Evolutionary conservation across 2,113 vertebrate genomes (phyloP).

Genomic region (Podocnemis expansa): DNA sequence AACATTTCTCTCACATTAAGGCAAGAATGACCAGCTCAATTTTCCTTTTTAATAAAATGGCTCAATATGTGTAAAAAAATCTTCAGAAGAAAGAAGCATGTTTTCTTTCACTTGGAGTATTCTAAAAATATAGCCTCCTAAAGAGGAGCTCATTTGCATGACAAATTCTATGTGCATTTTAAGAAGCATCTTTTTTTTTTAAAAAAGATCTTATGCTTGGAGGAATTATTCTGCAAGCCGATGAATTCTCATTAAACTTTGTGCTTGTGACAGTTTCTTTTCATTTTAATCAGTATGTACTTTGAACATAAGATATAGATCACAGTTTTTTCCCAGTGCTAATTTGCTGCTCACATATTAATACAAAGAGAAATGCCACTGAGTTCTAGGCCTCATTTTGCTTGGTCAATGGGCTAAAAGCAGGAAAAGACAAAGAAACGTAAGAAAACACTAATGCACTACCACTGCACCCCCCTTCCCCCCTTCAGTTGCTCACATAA

Average conservation of each 20-base stretch:
- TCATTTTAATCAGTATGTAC: slow-evolving; percentile 11
- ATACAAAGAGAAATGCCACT: neutral
- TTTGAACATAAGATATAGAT: slow-evolving; percentile 36
- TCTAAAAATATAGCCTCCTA: slow-evolving; percentile 63
- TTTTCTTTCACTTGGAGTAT: slow-evolving; percentile 14
- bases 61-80: neutral
- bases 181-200: slow-evolving; percentile 46
- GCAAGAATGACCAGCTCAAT: neutral
- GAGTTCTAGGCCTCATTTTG: neutral
- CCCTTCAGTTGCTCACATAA: neutral
- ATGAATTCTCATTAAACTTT: slow-evolving; percentile 53
- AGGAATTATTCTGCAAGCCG: slow-evolving; percentile 28
- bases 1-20: neutral
- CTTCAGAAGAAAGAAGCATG: neutral
- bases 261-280: neutral
- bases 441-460: neutral
- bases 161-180: slow-evolving; percentile 57
- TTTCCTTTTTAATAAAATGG: neutral
- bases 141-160: slow-evolving; percentile 61
- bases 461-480: neutral
- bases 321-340: neutral
- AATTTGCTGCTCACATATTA: neutral
- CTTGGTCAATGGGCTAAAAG: neutral
- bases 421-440: neutral
- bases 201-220: slow-evolving; percentile 44